These are phyloP conservation scores for Catostomus latipinnis DNA, from an alignment of 2,797 vertebrate genomes.

Conservation along the genomic window DNA sequence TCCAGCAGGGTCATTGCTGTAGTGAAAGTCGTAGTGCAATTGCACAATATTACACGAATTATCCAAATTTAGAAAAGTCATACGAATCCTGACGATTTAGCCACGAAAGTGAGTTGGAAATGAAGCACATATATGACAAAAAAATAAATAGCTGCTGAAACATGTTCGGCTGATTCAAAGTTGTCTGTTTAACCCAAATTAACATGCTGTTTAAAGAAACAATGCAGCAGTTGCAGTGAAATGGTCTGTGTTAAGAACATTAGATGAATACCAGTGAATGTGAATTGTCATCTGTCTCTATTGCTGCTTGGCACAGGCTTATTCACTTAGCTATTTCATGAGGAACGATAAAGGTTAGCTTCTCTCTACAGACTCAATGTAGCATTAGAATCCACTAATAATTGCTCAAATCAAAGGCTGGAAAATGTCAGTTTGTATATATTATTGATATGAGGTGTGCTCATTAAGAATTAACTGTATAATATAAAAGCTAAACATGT, in stretches of 20 bases:
- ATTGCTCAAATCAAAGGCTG: conserved; percentile 14
- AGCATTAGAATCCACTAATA: conserved; percentile 18
- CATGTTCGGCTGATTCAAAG: not conserved
- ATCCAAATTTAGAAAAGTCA: no score
- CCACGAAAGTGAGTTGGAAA: no score
- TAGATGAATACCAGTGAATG: conserved; percentile 64
- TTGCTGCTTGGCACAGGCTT: not conserved
- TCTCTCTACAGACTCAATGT: conserved; percentile 25
- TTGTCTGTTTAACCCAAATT: conserved; percentile 26
- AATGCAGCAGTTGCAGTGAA: conserved; percentile 16
- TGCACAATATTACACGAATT: no score
- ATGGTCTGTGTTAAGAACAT: not conserved
- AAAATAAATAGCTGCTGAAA: not conserved
- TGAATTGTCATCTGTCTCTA: conserved; percentile 72
- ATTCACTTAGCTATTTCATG: conserved; percentile 11
- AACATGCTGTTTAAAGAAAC: conserved; percentile 29
- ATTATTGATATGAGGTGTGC: conserved; percentile 40
- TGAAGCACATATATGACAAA: conserved; percentile 3
- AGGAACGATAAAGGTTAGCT: conserved; percentile 26
- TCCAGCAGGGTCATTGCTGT: no score
- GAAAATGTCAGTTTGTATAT: conserved; percentile 38
- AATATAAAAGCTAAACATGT: conserved; percentile 22
- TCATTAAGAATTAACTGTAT: conserved; percentile 12
- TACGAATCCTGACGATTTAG: no score
- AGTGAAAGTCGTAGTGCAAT: no score